Evolutionary conservation across 2,797 vertebrate species (phyloP).

Genomic region (Buceros bicornis): DNA sequence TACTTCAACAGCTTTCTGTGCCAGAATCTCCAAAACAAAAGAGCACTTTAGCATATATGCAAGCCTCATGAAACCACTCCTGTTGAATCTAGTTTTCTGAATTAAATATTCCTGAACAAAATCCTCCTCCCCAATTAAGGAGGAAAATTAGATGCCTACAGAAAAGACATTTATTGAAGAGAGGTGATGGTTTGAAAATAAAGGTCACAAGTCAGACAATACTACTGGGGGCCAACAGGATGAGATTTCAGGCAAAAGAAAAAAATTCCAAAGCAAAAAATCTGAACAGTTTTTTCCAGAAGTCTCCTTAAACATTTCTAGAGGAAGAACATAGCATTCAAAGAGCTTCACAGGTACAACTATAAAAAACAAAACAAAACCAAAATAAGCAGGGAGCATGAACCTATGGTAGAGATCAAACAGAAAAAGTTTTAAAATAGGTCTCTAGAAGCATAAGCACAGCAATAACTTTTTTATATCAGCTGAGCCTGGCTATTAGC

Average conservation of each 20-base stretch:
- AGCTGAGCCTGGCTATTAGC: background rate
- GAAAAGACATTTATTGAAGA: background rate
- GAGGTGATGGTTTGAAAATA: background rate
- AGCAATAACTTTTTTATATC: background rate
- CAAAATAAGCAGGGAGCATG: background rate
- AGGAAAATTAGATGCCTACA: background rate
- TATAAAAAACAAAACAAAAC: background rate
- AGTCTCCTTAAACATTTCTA: background rate
- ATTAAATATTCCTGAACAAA: background rate
- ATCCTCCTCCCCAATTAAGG: background rate
- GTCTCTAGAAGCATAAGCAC: background rate
- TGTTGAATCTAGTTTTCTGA: background rate
- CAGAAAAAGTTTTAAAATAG: background rate
- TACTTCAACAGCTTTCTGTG: background rate
- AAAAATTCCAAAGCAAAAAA: background rate
- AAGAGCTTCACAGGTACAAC: background rate
- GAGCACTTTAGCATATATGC: background rate
- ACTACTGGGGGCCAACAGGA: background rate
- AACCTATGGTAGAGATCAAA: background rate
- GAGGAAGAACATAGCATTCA: background rate
- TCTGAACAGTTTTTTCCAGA: background rate
- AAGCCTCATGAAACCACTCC: background rate
- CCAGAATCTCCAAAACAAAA: background rate
- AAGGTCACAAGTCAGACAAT: background rate
- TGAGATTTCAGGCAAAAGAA: background rate